phyloP scores from a whole-genome alignment of 1,140 invertebrate species.

The Lepidurus arcticus region DNA sequence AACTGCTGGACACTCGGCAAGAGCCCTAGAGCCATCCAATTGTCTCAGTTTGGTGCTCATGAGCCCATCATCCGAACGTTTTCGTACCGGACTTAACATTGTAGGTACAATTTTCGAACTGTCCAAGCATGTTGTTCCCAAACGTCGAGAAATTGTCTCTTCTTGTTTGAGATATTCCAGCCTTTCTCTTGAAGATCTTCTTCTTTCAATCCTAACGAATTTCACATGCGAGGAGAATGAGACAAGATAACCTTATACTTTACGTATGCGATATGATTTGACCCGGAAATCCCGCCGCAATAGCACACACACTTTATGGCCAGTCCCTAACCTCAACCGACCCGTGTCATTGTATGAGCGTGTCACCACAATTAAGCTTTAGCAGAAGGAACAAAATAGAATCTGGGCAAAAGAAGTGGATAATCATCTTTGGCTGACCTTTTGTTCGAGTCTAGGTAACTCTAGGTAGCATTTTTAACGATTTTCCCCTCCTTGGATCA shows the following conservation, averaged over 20 bases:
- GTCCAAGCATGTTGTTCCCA: too few relatives aligned
- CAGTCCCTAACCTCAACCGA: neutral
- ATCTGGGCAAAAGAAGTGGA: neutral
- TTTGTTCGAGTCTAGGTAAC: neutral
- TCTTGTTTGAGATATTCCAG: too few relatives aligned
- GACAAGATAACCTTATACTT: neutral
- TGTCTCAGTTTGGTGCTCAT: neutral
- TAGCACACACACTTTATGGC: neutral
- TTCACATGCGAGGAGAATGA: neutral
- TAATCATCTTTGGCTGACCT: constrained; percentile 4
- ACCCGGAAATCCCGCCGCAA: neutral
- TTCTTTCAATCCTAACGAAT: neutral
- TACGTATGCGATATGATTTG: neutral
- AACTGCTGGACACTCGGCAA: neutral
- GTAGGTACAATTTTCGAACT: too few relatives aligned
- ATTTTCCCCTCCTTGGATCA: neutral
- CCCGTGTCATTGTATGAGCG: neutral
- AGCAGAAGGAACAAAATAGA: neutral
- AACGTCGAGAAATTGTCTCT: too few relatives aligned
- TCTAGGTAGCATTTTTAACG: neutral
- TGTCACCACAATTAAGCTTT: neutral
- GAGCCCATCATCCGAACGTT: neutral
- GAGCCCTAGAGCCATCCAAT: neutral
- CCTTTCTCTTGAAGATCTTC: neutral
- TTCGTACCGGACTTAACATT: neutral